Evolutionary conservation across 2,888 invertebrate genomes (phyloP).

Genomic region (Biston stratarius): DNA sequence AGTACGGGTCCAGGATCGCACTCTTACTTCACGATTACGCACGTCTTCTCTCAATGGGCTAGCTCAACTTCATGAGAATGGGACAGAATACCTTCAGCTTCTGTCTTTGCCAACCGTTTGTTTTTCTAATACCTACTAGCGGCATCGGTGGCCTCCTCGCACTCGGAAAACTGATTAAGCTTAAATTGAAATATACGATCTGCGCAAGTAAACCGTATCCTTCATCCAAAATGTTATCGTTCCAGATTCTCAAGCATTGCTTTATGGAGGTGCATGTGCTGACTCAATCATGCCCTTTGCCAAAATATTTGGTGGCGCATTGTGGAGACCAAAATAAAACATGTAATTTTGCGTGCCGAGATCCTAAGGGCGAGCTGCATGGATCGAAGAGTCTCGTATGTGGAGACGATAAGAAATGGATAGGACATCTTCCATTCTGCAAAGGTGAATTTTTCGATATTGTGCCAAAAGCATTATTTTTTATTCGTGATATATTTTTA

Average conservation of each 20-base stretch:
- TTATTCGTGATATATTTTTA: constrained; percentile 9
- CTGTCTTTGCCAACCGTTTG: too few species aligned
- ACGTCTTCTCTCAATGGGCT: too few species aligned
- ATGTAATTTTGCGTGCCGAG: constrained; percentile 74
- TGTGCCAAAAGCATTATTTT: constrained; percentile 20
- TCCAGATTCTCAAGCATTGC: constrained; percentile 74
- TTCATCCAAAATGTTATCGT: constrained; percentile 44
- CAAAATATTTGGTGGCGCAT: constrained; percentile 66
- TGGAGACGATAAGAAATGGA: constrained; percentile 68
- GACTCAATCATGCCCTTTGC: constrained; percentile 70
- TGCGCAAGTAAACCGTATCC: constrained; percentile 29
- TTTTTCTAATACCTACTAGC: too few species aligned
- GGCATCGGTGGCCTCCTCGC: background rate
- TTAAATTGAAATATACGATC: constrained; percentile 9
- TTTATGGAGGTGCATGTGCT: constrained; percentile 78
- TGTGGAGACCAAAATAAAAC: constrained; percentile 61
- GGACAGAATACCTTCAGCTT: too few species aligned
- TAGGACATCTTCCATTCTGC: constrained; percentile 70
- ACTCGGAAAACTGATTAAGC: too few species aligned
- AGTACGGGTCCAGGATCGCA: too few species aligned
- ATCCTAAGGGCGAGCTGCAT: constrained; percentile 60
- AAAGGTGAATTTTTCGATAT: constrained; percentile 56
- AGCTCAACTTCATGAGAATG: too few species aligned
- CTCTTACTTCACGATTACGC: too few species aligned
- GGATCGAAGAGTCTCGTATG: constrained; percentile 63